A percentile compares a stretch with the other conserved stretches of the same genome.
Evolutionary conservation across 2,888 invertebrate species (phyloP).

Genomic region (Flabesymbios commensalis): DNA sequence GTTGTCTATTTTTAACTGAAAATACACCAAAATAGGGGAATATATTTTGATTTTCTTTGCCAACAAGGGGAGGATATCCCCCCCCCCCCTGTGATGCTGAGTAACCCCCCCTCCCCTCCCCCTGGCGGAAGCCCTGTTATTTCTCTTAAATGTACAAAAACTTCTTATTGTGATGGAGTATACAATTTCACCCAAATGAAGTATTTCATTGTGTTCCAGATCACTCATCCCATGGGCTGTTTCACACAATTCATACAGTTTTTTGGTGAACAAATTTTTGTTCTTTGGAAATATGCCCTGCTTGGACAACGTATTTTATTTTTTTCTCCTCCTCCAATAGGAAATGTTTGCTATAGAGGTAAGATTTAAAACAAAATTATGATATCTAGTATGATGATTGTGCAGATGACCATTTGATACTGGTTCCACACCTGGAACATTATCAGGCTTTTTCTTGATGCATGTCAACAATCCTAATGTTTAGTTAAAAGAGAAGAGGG

Average conservation of each 20-base stretch:
- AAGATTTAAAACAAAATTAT: constrained; percentile 12
- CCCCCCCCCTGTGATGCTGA: background rate
- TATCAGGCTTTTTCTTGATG: too few relatives aligned
- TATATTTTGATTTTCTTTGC: too few relatives aligned
- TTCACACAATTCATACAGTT: constrained; percentile 62
- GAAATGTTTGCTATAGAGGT: constrained; percentile 61
- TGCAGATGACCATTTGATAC: too few relatives aligned
- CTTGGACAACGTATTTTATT: constrained; percentile 61
- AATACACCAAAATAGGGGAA: too few relatives aligned
- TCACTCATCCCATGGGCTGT: constrained; percentile 61
- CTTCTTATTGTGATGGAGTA: background rate
- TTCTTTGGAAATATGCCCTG: constrained; percentile 61
- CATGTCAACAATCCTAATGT: too few relatives aligned
- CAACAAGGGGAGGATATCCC: too few relatives aligned
- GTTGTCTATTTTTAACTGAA: too few relatives aligned
- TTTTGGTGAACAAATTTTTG: constrained; percentile 60
- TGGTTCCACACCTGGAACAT: too few relatives aligned
- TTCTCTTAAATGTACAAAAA: background rate
- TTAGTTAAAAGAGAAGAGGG: too few relatives aligned
- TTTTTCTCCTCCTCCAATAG: constrained; percentile 63
- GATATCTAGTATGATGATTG: too few relatives aligned
- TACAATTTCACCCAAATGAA: background rate
- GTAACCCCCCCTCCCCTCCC: background rate
- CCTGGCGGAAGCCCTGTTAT: too few relatives aligned
- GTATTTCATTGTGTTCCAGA: constrained; percentile 40